phyloP scores from a whole-genome alignment of 2,113 vertebrate species.

The Microtus richardsoni region DNA sequence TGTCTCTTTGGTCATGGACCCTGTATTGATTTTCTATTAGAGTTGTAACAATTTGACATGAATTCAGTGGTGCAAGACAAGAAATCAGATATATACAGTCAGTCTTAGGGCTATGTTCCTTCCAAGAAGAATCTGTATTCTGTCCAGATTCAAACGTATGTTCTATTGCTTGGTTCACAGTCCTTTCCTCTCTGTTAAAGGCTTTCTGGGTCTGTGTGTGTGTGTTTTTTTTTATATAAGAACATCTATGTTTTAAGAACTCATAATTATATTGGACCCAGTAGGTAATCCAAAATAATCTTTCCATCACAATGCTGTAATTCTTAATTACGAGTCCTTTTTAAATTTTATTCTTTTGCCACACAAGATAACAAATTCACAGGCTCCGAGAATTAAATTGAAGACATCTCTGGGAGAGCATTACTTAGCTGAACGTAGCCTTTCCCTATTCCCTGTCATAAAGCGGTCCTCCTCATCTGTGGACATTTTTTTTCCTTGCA shows the following conservation, averaged over 20 bases:
- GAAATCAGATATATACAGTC: neutral
- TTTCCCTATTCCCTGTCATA: neutral
- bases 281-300: neutral
- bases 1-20: neutral
- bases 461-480: neutral
- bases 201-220: neutral
- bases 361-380: neutral
- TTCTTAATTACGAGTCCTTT: neutral
- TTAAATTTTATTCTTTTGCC: neutral
- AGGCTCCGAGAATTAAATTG: neutral
- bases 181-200: neutral
- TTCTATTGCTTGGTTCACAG: no score
- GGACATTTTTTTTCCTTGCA: neutral
- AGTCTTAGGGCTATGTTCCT: neutral
- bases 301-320: neutral
- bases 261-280: neutral
- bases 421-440: neutral
- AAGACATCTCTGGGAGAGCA: neutral
- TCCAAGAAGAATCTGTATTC: neutral
- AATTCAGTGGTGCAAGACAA: neutral
- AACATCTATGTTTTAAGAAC: neutral
- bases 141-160: neutral
- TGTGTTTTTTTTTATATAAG: neutral
- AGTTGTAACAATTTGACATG: neutral
- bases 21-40: neutral